A percentile compares a stretch with the other conserved stretches of the same genome.
phyloP scores from a whole-genome alignment of 2,113 vertebrate genomes.

The Azemiops feae region DNA sequence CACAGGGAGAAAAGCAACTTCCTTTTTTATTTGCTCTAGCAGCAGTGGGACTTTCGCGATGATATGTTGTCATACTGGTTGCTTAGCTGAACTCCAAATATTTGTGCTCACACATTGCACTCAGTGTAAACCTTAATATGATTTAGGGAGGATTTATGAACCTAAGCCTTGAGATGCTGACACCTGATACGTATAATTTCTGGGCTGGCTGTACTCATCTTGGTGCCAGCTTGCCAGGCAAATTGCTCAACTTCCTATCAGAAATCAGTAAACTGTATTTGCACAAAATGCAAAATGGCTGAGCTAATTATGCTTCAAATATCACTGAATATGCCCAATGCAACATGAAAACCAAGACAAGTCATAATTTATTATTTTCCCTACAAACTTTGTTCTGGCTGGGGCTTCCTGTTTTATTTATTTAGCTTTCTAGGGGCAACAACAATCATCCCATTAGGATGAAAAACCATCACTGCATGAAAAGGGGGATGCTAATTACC shows the following conservation, averaged over 20 bases:
- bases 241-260: neutral
- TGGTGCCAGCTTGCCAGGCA: neutral
- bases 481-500: neutral
- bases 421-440: neutral
- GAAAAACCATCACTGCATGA: neutral
- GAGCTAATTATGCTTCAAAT: neutral
- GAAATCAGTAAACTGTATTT: neutral
- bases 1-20: neutral
- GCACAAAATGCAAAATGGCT: neutral
- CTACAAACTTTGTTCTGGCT: neutral
- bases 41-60: no score
- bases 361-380: neutral
- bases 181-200: neutral
- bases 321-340: neutral
- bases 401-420: neutral
- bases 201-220: neutral
- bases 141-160: neutral
- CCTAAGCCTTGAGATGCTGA: neutral
- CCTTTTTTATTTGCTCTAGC: neutral
- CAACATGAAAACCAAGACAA: neutral
- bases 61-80: neutral
- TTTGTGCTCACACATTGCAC: neutral
- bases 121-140: neutral
- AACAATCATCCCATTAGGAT: neutral
- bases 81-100: neutral